Evolutionary conservation across 2,113 vertebrate genomes (phyloP), one percentile per base, ranked within the genome.

Genomic region (Malaclemys terrapin): DNA sequence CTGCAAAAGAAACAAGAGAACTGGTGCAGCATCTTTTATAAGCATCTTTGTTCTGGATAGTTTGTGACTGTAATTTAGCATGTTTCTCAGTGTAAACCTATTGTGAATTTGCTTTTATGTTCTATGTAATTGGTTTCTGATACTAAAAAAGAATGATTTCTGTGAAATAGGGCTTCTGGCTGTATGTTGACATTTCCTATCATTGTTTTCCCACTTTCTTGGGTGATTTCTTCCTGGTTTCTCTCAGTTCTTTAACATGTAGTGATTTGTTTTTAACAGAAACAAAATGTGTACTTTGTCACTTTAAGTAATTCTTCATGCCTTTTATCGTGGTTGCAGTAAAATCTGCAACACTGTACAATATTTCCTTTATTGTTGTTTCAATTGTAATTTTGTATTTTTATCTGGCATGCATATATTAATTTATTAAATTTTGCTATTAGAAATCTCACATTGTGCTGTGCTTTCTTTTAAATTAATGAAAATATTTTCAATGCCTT

Each of bases 391-490:
- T 98, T 99, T 99, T 99, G 98, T 99, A 99, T 98, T 99, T 98
- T 98, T 98, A 98, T 98, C 98, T 98, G 98, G 99, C 99, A 99
- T 99, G 99, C 98, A 97, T 97, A 97, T 97, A 98, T 99, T 99
- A 99, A 99, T 99, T 99, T 99, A 99, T 99, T 99, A 99, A 99
- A 99, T 98, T 98, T 98, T 98, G 96, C 98, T 98, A 98, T 99
- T 98, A 99, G 97, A 98, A 98, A 97, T 98, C 85, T 88, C 97
- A 96, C 69, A 72, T 94, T 84, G 89, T 11, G 57, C 76, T 97
- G 35, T 90, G 91, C 92, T 81, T 87, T 94, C 96, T 91, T 82
- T 65, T 82, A 65, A 45, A 45, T 87, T 92, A 50, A 65, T 0
- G 0, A 85, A 38, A 42, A 8, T 69, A 20, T n/a, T 89, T 90